Conservation (phyloP, 2,113 vertebrate species). For the Ctenomys sociabilis region DNA sequence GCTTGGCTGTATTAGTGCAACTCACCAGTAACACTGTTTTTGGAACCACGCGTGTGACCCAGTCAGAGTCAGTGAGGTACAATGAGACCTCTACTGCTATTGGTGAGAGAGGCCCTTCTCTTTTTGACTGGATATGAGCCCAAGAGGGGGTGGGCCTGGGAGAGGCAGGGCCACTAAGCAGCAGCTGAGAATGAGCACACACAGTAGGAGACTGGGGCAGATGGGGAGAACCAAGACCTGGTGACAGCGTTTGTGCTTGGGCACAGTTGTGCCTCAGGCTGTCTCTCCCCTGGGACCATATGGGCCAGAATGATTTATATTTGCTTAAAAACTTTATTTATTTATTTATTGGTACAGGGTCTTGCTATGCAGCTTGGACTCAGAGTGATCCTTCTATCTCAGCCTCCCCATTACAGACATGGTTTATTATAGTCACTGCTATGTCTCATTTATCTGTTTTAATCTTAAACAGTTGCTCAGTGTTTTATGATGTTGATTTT, state of each 20-base stretch:
- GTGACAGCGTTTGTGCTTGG: not conserved
- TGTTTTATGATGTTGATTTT: not conserved
- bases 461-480: not conserved
- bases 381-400: no score
- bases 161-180: not conserved
- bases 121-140: not conserved
- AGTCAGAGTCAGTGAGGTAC: not conserved
- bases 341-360: no score
- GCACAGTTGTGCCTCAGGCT: no score
- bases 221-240: not conserved
- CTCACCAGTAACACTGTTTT: not conserved
- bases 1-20: not conserved
- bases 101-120: not conserved
- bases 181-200: not conserved
- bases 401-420: no score
- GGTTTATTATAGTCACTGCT: not conserved
- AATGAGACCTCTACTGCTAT: not conserved
- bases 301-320: not conserved
- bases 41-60: not conserved
- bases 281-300: not conserved
- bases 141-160: not conserved
- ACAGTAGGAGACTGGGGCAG: not conserved
- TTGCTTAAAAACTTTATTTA: not conserved
- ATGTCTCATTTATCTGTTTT: conserved; percentile 4
- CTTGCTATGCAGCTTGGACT: no score